phyloP scores from a whole-genome alignment of 2,888 invertebrate species.

The Meloe dianella region DNA sequence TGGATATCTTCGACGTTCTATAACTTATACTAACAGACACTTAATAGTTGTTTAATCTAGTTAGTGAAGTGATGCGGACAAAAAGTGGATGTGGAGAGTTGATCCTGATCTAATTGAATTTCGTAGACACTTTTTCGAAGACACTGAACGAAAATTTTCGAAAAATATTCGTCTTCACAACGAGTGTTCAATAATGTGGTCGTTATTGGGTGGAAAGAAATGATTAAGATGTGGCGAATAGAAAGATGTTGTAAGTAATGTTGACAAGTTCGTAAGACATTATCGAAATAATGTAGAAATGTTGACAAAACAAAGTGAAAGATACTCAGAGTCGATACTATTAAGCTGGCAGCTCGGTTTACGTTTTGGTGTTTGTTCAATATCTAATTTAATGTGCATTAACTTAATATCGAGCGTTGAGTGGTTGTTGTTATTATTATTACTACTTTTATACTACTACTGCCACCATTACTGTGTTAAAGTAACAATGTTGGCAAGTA shows the following conservation, averaged over 20 bases:
- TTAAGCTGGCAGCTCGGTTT: slow-evolving; percentile 31
- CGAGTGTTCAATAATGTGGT: too few relatives aligned
- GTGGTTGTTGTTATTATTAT: slow-evolving; percentile 19
- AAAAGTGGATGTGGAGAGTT: too few relatives aligned
- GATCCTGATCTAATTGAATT: too few relatives aligned
- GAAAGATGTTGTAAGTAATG: too few relatives aligned
- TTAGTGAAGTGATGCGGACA: too few relatives aligned
- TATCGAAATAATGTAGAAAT: slow-evolving; percentile 31
- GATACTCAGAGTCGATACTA: background rate
- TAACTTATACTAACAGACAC: too few relatives aligned
- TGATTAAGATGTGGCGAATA: too few relatives aligned
- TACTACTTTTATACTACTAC: background rate
- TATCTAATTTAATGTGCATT: slow-evolving; percentile 37
- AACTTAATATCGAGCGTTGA: slow-evolving; percentile 35
- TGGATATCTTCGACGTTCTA: too few relatives aligned
- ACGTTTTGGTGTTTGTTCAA: slow-evolving; percentile 35
- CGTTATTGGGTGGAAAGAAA: background rate
- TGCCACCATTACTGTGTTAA: background rate
- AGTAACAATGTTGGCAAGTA: background rate
- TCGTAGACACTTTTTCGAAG: too few relatives aligned
- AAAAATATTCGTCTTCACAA: too few relatives aligned
- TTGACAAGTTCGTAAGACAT: slow-evolving; percentile 15
- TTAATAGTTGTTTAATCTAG: too few relatives aligned
- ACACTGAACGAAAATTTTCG: too few relatives aligned
- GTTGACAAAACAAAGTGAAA: slow-evolving; percentile 25